These are phyloP conservation scores for Hippoglossus stenolepis DNA, from an alignment of 2,113 vertebrate genomes.

Conservation along the genomic window DNA sequence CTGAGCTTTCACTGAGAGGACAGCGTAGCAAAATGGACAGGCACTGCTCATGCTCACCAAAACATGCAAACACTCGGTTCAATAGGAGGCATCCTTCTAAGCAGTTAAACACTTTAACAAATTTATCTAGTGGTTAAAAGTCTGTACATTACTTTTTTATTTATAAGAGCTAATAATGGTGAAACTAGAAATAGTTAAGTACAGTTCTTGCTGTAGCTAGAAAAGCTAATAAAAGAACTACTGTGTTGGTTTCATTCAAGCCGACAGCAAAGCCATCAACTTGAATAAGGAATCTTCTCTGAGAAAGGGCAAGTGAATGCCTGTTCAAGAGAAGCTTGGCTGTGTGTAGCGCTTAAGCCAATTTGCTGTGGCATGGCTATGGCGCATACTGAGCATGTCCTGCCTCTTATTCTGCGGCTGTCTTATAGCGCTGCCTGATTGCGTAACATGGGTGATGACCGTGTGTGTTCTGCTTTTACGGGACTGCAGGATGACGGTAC, in stretches of 20 bases:
- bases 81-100: not conserved
- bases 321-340: slow-evolving; percentile 72
- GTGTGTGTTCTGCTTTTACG: slow-evolving; percentile 73
- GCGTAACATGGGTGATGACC: slow-evolving; percentile 76
- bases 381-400: slow-evolving; percentile 77
- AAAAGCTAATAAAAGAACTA: slow-evolving; percentile 33
- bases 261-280: slow-evolving; percentile 60
- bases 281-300: slow-evolving; percentile 66
- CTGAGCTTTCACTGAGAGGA: slow-evolving; percentile 61
- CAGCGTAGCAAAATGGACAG: slow-evolving; percentile 61
- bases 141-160: not conserved
- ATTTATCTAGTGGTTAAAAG: not conserved
- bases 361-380: slow-evolving; percentile 77
- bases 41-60: slow-evolving; percentile 44
- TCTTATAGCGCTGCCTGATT: slow-evolving; percentile 78
- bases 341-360: slow-evolving; percentile 77
- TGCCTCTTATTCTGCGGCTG: slow-evolving; percentile 67
- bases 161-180: not conserved
- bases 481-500: slow-evolving; percentile 67
- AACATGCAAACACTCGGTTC: slow-evolving; percentile 27
- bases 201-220: not conserved
- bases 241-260: slow-evolving; percentile 65
- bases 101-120: not conserved
- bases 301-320: slow-evolving; percentile 72
- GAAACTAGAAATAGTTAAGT: not conserved